Percentiles rank a stretch among this genome's conserved stretches.
phyloP scores from a whole-genome alignment of 64 coral and sea anemone species.

The Pocillopora damicornis region DNA sequence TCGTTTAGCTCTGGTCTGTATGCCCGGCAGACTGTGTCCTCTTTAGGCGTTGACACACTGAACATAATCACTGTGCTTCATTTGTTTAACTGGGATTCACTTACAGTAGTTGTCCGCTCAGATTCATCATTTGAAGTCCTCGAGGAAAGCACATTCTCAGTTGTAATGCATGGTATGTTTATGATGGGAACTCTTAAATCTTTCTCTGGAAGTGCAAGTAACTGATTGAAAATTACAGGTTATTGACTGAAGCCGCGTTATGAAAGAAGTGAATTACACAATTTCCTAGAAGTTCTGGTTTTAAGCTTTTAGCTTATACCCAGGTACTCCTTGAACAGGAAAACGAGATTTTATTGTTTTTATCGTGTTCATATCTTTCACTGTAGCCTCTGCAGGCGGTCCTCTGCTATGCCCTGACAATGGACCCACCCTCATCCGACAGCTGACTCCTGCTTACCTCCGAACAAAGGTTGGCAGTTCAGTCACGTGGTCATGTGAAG shows the following conservation, averaged over 20 bases:
- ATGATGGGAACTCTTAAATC: background rate
- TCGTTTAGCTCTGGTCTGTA: constrained; percentile 46
- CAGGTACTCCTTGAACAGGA: too few relatives aligned
- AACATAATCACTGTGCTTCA: constrained; percentile 41
- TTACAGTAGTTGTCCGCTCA: constrained; percentile 31
- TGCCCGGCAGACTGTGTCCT: constrained; percentile 3
- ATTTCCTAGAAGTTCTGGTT: too few relatives aligned
- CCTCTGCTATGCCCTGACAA: constrained; percentile 30
- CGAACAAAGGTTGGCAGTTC: constrained; percentile 39
- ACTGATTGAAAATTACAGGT: too few relatives aligned
- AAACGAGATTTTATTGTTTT: background rate
- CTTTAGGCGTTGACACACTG: constrained; percentile 24
- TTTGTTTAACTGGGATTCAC: constrained; percentile 50
- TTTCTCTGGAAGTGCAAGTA: too few relatives aligned
- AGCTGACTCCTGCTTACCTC: constrained; percentile 23
- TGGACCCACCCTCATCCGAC: constrained; percentile 45
- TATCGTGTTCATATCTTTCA: background rate
- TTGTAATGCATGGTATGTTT: constrained; percentile 45
- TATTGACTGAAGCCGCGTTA: too few relatives aligned
- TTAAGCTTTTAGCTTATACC: too few relatives aligned
- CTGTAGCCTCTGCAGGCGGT: constrained; percentile 9
- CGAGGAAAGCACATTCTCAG: constrained; percentile 50
- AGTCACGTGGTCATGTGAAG: constrained; percentile 68
- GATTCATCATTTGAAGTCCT: constrained; percentile 18
- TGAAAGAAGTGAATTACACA: too few relatives aligned